Evolutionary conservation across 2,888 invertebrate genomes (phyloP), one percentile per base, ranked within the genome.

Genomic region (Leucoptera coffeella): DNA sequence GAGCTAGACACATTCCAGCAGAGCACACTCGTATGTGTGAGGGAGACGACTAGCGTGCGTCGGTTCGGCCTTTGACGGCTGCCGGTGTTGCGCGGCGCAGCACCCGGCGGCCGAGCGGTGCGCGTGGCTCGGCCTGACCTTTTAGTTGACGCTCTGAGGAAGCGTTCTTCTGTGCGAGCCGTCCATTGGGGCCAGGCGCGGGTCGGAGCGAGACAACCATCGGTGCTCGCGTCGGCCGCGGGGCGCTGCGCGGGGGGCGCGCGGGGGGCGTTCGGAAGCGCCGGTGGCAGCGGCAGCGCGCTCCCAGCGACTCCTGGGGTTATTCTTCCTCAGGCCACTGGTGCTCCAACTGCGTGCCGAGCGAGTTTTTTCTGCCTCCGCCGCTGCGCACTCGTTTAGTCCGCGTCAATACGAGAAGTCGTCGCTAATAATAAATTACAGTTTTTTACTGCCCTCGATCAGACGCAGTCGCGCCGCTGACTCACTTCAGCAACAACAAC

Each of bases 381-480:
- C 61, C 65, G 67, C 71, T 67, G 65, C 62, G 69, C 67, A 67
- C 69, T 69, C 72, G 73, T 74, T 72, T 69, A 65, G 65, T 60
- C 73, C 74, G 75, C 69, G 73, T 69, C 71, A 73, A 73, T 69
- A 73, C 76, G 73, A 75, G 75, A 71, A 73, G 72, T 74, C 75
- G 72, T 72, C 74, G n/a, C 17, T 17, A 69, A 72, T 69, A 71
- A 75, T 69, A 69, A 69, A 69, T 69, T 69, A 67, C 62, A 60
- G 65, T 67, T 69, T 69, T 65, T 69, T 65, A 64, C 64, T 55
- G 58, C 55, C 57, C 55, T 50, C 54, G 52, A 54, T 53, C 64
- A 74, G 76, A 75, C 69, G 64, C 52, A 64, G 67, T 50, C 71
- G 64, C 61, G 67, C 58, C 50, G 48, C 50, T 56, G 54, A 53